phyloP scores from a whole-genome alignment of 2,797 vertebrate genomes.

The Selene dorsalis region DNA sequence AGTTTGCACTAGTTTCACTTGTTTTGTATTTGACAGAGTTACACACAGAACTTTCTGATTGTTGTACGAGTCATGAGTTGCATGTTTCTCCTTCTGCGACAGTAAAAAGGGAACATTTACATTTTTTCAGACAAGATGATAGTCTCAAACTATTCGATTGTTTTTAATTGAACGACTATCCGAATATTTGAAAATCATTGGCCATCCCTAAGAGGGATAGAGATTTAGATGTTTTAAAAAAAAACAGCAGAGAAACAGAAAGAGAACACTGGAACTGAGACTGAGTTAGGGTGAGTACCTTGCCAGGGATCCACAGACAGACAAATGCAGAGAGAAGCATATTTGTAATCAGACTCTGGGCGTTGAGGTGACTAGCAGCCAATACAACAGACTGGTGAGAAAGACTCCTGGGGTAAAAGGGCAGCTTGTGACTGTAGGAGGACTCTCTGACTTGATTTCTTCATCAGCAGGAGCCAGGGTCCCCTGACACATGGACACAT shows the following conservation, averaged over 20 bases:
- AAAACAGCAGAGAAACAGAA: conserved; percentile 28
- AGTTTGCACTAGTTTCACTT: too few species aligned
- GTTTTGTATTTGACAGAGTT: too few species aligned
- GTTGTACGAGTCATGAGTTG: too few species aligned
- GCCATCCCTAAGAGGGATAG: not conserved
- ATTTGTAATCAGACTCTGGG: conserved; percentile 73
- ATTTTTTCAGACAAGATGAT: too few species aligned
- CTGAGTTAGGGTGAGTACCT: conserved; percentile 23
- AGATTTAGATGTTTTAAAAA: not conserved
- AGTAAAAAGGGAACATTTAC: too few species aligned
- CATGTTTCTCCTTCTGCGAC: too few species aligned
- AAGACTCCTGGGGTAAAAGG: conserved; percentile 73
- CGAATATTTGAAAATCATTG: too few species aligned
- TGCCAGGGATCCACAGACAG: conserved; percentile 23
- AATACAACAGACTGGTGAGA: conserved; percentile 78
- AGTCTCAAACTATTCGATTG: too few species aligned
- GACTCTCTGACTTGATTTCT: conserved; percentile 81
- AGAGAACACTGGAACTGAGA: not conserved
- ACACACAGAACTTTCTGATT: too few species aligned
- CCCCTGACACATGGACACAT: conserved; percentile 66
- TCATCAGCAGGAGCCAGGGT: conserved; percentile 80
- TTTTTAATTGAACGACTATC: too few species aligned
- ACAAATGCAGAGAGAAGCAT: conserved; percentile 58
- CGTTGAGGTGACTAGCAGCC: conserved; percentile 60
- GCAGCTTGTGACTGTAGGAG: conserved; percentile 82